Evolutionary conservation across 2,113 vertebrate genomes (phyloP).

Genomic region (Lampris megalopsis): DNA sequence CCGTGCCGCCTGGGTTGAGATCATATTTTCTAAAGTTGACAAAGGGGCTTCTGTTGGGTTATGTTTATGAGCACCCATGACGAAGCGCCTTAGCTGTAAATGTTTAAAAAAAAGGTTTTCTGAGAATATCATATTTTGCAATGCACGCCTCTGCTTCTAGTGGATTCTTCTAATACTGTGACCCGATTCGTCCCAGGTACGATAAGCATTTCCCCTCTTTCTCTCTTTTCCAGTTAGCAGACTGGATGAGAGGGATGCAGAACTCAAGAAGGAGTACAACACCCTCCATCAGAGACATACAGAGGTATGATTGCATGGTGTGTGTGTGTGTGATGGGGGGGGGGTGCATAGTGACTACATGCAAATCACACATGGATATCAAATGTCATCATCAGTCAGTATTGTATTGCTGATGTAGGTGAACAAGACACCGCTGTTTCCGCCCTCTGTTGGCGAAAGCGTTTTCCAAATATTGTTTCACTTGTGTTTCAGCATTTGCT

Average conservation of each 20-base stretch:
- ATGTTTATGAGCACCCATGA: too few relatives aligned
- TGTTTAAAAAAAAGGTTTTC: not conserved
- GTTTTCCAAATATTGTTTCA: too few relatives aligned
- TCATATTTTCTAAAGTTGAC: too few relatives aligned
- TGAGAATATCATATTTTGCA: not conserved
- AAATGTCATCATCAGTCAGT: not conserved
- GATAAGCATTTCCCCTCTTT: slow-evolving; percentile 2
- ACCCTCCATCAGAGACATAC: slow-evolving; percentile 96
- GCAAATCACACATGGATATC: too few relatives aligned
- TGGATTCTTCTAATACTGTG: slow-evolving; percentile 30
- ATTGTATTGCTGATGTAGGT: not conserved
- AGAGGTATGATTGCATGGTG: slow-evolving; percentile 82
- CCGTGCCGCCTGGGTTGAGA: too few relatives aligned
- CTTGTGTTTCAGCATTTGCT: too few relatives aligned
- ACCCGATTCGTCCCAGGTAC: slow-evolving; percentile 68
- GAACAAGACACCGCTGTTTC: not conserved
- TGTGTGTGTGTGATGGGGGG: not conserved
- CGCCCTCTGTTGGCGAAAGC: not conserved
- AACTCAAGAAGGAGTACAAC: slow-evolving; percentile 96
- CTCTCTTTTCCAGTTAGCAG: slow-evolving; percentile 88
- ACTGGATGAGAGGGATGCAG: slow-evolving; percentile 95
- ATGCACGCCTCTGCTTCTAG: not conserved
- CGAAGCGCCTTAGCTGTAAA: too few relatives aligned
- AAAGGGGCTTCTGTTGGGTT: too few relatives aligned
- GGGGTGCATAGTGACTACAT: not conserved